Conservation (phyloP, 2,888 invertebrate genomes). For the Suillia variegata region DNA sequence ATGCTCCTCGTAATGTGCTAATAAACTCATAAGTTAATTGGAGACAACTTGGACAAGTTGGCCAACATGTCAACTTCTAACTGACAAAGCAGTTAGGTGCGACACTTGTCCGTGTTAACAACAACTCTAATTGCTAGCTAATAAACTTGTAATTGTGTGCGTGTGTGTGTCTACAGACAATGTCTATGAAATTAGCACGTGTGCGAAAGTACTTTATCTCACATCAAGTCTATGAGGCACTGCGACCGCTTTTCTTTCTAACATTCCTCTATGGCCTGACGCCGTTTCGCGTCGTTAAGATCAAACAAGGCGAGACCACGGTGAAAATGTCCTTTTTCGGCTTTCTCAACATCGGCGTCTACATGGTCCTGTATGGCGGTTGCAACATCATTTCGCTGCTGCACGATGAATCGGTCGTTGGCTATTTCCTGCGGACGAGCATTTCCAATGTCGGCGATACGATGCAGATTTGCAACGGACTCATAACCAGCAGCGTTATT, state of each 20-base stretch:
- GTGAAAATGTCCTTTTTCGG: slow-evolving; percentile 42
- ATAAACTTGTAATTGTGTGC: background rate
- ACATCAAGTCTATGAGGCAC: slow-evolving; percentile 54
- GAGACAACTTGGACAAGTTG: too few relatives aligned
- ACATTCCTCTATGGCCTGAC: slow-evolving; percentile 55
- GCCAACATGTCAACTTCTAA: too few relatives aligned
- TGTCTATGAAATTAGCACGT: slow-evolving; percentile 38
- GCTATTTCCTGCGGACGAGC: slow-evolving; percentile 55
- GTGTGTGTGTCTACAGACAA: slow-evolving; percentile 3
- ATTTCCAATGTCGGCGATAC: slow-evolving; percentile 55
- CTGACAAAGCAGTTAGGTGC: background rate
- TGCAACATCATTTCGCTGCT: slow-evolving; percentile 44
- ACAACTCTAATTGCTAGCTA: too few relatives aligned
- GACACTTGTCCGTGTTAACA: background rate
- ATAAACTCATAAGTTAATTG: too few relatives aligned
- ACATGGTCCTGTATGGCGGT: slow-evolving; percentile 32
- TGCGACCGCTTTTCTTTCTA: slow-evolving; percentile 51
- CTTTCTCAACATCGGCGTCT: slow-evolving; percentile 34
- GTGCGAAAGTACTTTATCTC: slow-evolving; percentile 53
- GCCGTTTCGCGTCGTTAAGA: slow-evolving; percentile 50
- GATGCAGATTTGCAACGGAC: slow-evolving; percentile 52
- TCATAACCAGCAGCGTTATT: slow-evolving; percentile 51
- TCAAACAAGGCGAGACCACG: slow-evolving; percentile 45
- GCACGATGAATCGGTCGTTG: slow-evolving; percentile 53
- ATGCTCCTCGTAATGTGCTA: too few relatives aligned